phyloP scores from a whole-genome alignment of 2,797 vertebrate species.

The Merluccius polli region DNA sequence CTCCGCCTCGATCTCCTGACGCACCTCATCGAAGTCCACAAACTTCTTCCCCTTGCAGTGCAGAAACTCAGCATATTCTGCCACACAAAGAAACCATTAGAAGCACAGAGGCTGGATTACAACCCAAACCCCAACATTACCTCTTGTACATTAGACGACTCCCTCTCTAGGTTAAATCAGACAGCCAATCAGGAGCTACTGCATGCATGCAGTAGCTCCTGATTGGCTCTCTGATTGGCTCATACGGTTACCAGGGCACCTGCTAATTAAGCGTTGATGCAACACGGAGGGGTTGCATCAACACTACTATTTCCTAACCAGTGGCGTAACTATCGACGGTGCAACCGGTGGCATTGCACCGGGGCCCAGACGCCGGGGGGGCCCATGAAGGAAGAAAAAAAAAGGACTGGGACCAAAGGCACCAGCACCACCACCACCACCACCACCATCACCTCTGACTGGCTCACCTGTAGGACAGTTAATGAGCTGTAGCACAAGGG shows the following conservation, averaged over 20 bases:
- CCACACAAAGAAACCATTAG: not conserved
- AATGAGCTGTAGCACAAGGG: slow-evolving; percentile 85
- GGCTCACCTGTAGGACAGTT: slow-evolving; percentile 76
- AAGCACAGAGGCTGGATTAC: not conserved
- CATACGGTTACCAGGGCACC: not conserved
- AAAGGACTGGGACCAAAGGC: no score
- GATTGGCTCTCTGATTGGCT: not conserved
- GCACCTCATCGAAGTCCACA: slow-evolving; percentile 90
- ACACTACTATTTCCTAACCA: no score
- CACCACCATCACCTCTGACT: not conserved
- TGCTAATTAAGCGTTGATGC: not conserved
- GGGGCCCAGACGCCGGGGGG: no score
- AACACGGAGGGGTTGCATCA: not conserved
- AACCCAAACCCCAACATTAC: not conserved
- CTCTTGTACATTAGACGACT: not conserved
- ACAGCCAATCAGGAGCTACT: not conserved
- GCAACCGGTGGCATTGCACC: no score
- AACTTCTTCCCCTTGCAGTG: slow-evolving; percentile 97
- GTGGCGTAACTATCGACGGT: no score
- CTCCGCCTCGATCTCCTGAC: slow-evolving; percentile 91
- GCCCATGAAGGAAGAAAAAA: no score
- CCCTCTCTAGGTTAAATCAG: not conserved
- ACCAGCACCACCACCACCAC: no score
- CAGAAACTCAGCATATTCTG: slow-evolving; percentile 90
- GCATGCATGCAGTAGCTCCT: no score